Evolutionary conservation across 2,113 vertebrate species (phyloP).

Genomic region (Cariama cristata): DNA sequence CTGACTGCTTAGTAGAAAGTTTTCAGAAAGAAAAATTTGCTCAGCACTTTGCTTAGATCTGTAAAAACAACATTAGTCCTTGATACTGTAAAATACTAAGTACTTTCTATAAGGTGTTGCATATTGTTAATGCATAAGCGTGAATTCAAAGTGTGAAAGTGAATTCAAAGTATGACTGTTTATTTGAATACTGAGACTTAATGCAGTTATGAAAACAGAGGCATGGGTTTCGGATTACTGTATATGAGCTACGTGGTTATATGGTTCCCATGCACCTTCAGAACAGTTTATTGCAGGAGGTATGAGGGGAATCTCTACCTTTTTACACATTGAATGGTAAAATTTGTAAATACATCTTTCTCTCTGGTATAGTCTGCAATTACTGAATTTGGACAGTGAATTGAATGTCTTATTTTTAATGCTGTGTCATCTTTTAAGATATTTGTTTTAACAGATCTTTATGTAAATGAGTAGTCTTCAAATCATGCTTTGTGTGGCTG

Average conservation of each 20-base stretch:
- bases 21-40: constrained; percentile 44
- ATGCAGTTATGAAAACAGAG: not conserved
- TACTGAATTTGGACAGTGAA: not conserved
- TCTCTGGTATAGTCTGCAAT: not conserved
- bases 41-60: constrained; percentile 15
- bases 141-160: not conserved
- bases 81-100: not conserved
- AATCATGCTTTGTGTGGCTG: not conserved
- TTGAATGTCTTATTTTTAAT: not conserved
- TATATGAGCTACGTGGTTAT: not conserved
- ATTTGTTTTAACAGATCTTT: not conserved
- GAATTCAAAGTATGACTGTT: not conserved
- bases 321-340: not conserved
- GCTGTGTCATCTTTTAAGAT: not conserved
- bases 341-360: not conserved
- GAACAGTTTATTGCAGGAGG: not conserved
- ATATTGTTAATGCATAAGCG: not conserved
- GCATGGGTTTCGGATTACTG: not conserved
- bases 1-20: constrained; percentile 38
- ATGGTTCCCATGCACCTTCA: not conserved
- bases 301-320: not conserved
- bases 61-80: not conserved
- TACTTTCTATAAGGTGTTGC: not conserved
- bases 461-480: not conserved
- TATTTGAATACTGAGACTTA: not conserved